Percentiles rank a stretch among this genome's conserved stretches.
phyloP scores from a whole-genome alignment of 2,888 invertebrate genomes.

The Gortyna flavago region DNA sequence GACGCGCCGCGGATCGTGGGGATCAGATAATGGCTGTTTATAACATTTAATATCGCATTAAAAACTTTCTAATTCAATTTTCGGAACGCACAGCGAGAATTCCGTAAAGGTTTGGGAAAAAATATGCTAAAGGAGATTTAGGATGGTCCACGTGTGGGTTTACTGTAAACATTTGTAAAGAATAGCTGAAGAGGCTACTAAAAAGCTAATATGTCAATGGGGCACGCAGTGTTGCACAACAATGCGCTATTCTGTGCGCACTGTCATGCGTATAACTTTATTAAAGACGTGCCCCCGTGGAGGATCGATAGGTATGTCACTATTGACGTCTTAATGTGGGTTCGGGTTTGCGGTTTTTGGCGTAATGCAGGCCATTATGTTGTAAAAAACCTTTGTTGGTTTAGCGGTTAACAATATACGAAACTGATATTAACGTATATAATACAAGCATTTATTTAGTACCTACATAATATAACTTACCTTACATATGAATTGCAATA shows the following conservation, averaged over 20 bases:
- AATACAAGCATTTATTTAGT: neutral
- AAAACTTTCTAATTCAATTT: constrained; percentile 77
- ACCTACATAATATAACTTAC: neutral
- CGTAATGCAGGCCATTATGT: constrained; percentile 44
- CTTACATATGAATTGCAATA: constrained; percentile 38
- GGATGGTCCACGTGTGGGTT: constrained; percentile 70
- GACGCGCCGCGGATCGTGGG: constrained; percentile 80
- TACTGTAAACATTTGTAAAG: constrained; percentile 73
- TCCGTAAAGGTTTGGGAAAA: constrained; percentile 48
- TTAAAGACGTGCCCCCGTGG: constrained; percentile 82
- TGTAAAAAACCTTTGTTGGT: constrained; percentile 21
- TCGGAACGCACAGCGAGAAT: constrained; percentile 66
- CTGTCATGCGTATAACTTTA: constrained; percentile 85
- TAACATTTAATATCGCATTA: constrained; percentile 69
- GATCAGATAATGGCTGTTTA: constrained; percentile 74
- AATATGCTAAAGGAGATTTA: constrained; percentile 53
- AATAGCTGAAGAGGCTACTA: constrained; percentile 77
- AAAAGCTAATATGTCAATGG: constrained; percentile 86
- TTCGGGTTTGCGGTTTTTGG: constrained; percentile 61
- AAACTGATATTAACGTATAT: neutral
- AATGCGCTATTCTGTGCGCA: constrained; percentile 78
- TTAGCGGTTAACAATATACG: constrained; percentile 14
- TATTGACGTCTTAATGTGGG: constrained; percentile 68
- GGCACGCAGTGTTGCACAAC: constrained; percentile 83
- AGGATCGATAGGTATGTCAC: constrained; percentile 82